Evolutionary conservation across 2,888 invertebrate species (phyloP).

Genomic region (Blera fallax): DNA sequence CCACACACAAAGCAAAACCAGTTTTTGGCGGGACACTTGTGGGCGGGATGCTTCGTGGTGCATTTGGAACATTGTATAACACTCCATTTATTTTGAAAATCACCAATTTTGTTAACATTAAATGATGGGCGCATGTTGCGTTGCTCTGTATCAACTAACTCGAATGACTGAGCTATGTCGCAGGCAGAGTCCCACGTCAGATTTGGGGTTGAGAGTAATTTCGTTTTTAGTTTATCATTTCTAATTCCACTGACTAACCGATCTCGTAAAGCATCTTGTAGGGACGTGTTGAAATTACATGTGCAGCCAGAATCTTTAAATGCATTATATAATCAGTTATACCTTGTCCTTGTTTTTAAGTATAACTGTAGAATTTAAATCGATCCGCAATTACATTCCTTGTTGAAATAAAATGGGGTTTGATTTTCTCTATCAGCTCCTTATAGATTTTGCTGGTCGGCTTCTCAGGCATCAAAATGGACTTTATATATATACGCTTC

Average conservation of each 20-base stretch:
- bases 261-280: conserved; percentile 15
- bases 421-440: not conserved
- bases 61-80: conserved; percentile 1
- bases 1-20: conserved; percentile 11
- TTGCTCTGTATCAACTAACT: conserved; percentile 1
- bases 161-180: no score
- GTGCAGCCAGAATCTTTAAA: conserved; percentile 9
- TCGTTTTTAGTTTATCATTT: conserved; percentile 10
- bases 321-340: conserved; percentile 8
- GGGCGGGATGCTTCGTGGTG: not conserved
- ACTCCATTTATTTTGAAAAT: no score
- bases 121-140: not conserved
- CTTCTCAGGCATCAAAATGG: conserved; percentile 5
- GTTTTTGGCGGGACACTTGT: not conserved
- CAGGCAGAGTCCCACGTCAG: not conserved
- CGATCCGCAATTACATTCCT: conserved; percentile 13
- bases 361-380: conserved; percentile 12
- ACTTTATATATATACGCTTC: conserved; percentile 10
- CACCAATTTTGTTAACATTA: not conserved
- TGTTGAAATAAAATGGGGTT: conserved; percentile 7
- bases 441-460: not conserved
- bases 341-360: conserved; percentile 20
- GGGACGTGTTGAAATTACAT: not conserved
- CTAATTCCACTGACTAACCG: conserved; percentile 8
- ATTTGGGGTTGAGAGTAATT: conserved; percentile 10